Percentiles rank a stretch among this genome's conserved stretches.
Conservation (phyloP, 2,797 vertebrate genomes). For the Notolabrus celidotus region DNA sequence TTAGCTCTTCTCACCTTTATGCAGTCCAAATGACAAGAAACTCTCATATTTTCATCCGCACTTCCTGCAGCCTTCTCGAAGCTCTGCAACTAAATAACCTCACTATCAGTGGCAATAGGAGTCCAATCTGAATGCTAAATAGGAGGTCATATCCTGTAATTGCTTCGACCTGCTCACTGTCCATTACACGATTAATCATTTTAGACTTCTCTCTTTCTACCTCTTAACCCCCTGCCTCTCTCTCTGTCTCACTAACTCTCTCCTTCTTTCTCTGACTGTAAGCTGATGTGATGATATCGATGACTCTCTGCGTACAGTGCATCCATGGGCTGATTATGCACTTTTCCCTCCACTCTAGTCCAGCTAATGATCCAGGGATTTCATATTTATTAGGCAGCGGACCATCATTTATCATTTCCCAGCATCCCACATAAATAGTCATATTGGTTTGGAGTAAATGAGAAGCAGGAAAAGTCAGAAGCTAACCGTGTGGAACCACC, state of each 20-base stretch:
- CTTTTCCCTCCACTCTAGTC: slow-evolving; percentile 76
- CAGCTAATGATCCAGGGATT: slow-evolving; percentile 78
- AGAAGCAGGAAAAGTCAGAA: slow-evolving; percentile 56
- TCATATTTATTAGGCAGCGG: slow-evolving; percentile 74
- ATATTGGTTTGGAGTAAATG: slow-evolving; percentile 70
- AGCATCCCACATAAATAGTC: slow-evolving; percentile 63
- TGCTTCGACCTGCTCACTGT: slow-evolving; percentile 46
- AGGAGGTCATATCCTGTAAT: slow-evolving; percentile 58
- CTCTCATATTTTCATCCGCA: neutral
- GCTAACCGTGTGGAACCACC: slow-evolving; percentile 49
- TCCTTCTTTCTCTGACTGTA: slow-evolving; percentile 7
- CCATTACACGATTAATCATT: slow-evolving; percentile 59
- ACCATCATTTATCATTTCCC: slow-evolving; percentile 70
- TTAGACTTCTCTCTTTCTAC: slow-evolving; percentile 36
- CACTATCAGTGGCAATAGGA: slow-evolving; percentile 21
- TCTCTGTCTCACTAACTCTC: slow-evolving; percentile 21
- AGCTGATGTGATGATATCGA: slow-evolving; percentile 59
- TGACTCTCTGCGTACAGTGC: slow-evolving; percentile 51
- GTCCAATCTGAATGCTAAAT: slow-evolving; percentile 63
- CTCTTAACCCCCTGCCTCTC: slow-evolving; percentile 13
- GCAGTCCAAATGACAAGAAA: slow-evolving; percentile 19
- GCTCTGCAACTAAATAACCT: slow-evolving; percentile 33
- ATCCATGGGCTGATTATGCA: slow-evolving; percentile 72
- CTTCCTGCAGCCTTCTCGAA: slow-evolving; percentile 16
- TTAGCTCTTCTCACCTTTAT: slow-evolving; percentile 14